Evolutionary conservation across 2,797 vertebrate genomes (phyloP).

Genomic region (Cirrhinus mrigala): DNA sequence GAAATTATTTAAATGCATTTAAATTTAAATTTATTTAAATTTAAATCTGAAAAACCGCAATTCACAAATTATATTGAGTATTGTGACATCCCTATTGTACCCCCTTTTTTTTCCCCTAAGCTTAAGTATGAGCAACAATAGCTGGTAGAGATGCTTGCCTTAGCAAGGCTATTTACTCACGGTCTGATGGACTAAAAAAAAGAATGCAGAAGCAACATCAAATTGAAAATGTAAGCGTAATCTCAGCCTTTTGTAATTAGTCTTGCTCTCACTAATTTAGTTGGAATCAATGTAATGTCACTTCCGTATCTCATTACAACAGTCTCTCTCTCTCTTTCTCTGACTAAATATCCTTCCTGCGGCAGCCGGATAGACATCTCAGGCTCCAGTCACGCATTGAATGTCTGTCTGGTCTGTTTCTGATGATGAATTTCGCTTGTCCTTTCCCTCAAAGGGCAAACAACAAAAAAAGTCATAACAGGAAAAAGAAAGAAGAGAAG

Average conservation of each 20-base stretch:
- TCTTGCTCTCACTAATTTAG: constrained; percentile 12
- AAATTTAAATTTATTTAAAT: too few relatives aligned
- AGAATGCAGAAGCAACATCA: constrained; percentile 5
- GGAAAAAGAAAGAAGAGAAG: constrained; percentile 10
- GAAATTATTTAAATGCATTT: too few relatives aligned
- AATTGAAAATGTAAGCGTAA: constrained; percentile 31
- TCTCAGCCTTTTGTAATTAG: constrained; percentile 26
- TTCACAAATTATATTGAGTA: too few relatives aligned
- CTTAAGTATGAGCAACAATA: neutral
- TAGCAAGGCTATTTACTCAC: neutral
- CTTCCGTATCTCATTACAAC: constrained; percentile 50
- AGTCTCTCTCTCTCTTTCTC: neutral
- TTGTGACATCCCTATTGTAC: too few relatives aligned
- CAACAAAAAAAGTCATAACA: constrained; percentile 2
- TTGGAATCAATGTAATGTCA: constrained; percentile 51
- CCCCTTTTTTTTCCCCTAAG: neutral
- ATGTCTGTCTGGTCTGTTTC: constrained; percentile 44
- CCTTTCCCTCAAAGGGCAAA: constrained; percentile 17
- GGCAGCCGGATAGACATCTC: constrained; percentile 50
- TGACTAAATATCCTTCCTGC: constrained; percentile 45
- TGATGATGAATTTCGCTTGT: constrained; percentile 42
- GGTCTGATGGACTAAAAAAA: neutral
- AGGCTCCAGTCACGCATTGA: constrained; percentile 44
- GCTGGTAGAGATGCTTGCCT: neutral
- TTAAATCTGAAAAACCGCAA: too few relatives aligned